Percentiles rank a stretch among this genome's conserved stretches.
Conservation (phyloP, 2,888 invertebrate species). For the Steinernema scapterisci region DNA sequence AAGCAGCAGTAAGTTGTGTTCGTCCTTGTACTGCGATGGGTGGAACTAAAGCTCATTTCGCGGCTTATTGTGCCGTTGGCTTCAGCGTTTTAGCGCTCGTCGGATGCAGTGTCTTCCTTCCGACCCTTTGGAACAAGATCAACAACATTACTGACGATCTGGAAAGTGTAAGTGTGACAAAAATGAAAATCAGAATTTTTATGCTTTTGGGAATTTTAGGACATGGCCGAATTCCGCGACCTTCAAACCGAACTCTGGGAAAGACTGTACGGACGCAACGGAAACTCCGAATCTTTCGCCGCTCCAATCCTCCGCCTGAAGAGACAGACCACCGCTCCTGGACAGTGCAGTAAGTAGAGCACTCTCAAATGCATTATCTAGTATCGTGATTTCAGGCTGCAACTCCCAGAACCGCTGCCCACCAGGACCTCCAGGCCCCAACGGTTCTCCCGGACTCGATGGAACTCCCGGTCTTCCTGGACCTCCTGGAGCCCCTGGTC, state of each 20-base stretch:
- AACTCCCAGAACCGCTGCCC: conserved; percentile 27
- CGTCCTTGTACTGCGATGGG: not conserved
- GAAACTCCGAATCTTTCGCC: not conserved
- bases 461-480: conserved; percentile 53
- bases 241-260: conserved; percentile 36
- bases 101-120: conserved; percentile 23
- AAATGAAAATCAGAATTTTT: not conserved
- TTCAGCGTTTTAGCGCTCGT: conserved; percentile 22
- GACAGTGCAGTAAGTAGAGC: conserved; percentile 26
- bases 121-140: conserved; percentile 34
- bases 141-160: conserved; percentile 37
- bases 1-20: not conserved
- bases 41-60: conserved; percentile 18
- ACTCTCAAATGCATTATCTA: too few relatives aligned
- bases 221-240: conserved; percentile 37
- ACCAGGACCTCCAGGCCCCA: conserved; percentile 17
- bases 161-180: conserved; percentile 33
- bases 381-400: conserved; percentile 21
- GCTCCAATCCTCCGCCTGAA: not conserved
- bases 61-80: conserved; percentile 18
- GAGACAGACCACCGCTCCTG: conserved; percentile 5
- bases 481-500: conserved; percentile 53
- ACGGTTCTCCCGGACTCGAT: conserved; percentile 43
- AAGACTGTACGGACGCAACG: not conserved
- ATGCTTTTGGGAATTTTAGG: conserved; percentile 17